phyloP scores from a whole-genome alignment of 2,888 invertebrate genomes.

The Megastigmus dorsalis region DNA sequence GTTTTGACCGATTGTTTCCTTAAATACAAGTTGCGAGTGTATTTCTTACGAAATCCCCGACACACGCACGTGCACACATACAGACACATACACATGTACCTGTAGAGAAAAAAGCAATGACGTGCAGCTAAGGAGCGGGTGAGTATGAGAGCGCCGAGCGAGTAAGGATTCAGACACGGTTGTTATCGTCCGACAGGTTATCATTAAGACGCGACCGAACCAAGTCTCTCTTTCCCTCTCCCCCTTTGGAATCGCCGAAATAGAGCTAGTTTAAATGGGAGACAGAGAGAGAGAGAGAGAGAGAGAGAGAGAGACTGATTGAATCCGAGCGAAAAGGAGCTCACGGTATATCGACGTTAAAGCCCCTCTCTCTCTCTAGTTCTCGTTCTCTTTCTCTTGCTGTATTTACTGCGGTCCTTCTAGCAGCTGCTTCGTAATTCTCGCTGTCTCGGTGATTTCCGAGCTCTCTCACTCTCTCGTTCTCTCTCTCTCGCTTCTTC shows the following conservation, averaged over 20 bases:
- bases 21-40: too few relatives aligned
- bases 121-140: background rate
- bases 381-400: background rate
- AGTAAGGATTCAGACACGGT: conserved; percentile 36
- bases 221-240: too few relatives aligned
- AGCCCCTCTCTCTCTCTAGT: background rate
- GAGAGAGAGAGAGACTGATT: conserved; percentile 19
- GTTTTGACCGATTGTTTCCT: too few relatives aligned
- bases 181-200: conserved; percentile 49
- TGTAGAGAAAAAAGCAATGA: too few relatives aligned
- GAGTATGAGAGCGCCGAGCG: too few relatives aligned
- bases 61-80: too few relatives aligned
- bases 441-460: conserved; percentile 56
- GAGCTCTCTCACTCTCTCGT: conserved; percentile 44
- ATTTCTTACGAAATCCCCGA: too few relatives aligned
- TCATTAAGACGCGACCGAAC: conserved; percentile 22
- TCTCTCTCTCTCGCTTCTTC: background rate
- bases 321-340: conserved; percentile 6
- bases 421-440: conserved; percentile 55
- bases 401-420: conserved; percentile 36
- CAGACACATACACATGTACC: too few relatives aligned
- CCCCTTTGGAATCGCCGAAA: too few relatives aligned
- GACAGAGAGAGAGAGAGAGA: background rate
- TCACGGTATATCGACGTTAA: background rate
- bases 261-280: conserved; percentile 36